phyloP scores from a whole-genome alignment of 2,888 invertebrate species.

The Dexiosoma caninum region DNA sequence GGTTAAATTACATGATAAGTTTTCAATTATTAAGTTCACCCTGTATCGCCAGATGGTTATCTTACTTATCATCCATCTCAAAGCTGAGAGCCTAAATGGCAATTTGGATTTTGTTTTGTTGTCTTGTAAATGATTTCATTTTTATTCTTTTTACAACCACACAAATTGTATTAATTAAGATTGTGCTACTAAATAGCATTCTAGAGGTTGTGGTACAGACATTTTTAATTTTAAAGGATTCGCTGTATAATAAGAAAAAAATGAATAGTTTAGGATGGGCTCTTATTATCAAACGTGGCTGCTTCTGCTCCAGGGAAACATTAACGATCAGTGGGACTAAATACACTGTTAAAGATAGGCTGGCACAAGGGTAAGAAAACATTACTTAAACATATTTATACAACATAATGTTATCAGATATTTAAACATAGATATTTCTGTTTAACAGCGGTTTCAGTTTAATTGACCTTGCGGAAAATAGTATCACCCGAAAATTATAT shows the following conservation, averaged over 20 bases:
- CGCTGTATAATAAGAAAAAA: neutral
- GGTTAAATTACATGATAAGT: neutral
- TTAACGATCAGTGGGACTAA: slow-evolving; percentile 84
- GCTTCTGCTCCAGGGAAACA: slow-evolving; percentile 86
- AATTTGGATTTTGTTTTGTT: slow-evolving; percentile 41
- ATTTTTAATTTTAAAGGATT: neutral
- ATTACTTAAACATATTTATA: neutral
- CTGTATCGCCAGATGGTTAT: neutral
- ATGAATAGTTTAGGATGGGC: slow-evolving; percentile 86
- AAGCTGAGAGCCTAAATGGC: slow-evolving; percentile 19
- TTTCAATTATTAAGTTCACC: neutral
- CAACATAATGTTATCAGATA: neutral
- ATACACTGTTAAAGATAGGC: slow-evolving; percentile 83
- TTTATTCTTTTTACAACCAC: slow-evolving; percentile 34
- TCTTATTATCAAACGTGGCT: slow-evolving; percentile 85
- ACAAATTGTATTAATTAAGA: slow-evolving; percentile 7
- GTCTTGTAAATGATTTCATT: slow-evolving; percentile 43
- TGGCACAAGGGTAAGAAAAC: slow-evolving; percentile 84
- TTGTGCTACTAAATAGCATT: neutral
- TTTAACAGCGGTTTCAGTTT: slow-evolving; percentile 87
- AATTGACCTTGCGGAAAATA: slow-evolving; percentile 86
- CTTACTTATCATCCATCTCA: neutral
- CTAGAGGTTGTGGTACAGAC: neutral
- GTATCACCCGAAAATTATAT: slow-evolving; percentile 82
- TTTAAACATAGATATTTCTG: neutral